phyloP scores from a whole-genome alignment of 64 coral and sea anemone species.

The Actinia tenebrosa region DNA sequence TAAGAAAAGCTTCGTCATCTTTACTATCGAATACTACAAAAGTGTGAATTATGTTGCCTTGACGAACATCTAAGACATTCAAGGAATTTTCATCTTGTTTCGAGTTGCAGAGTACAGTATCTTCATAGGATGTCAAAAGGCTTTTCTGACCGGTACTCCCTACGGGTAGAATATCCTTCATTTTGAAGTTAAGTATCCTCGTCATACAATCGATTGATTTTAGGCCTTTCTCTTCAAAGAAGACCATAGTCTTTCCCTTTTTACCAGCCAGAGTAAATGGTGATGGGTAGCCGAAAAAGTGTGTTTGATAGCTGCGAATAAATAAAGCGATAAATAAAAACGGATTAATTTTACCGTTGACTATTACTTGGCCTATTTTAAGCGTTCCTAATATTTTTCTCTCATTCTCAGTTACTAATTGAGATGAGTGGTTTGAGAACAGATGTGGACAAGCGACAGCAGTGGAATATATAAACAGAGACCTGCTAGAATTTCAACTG shows the following conservation, averaged over 20 bases:
- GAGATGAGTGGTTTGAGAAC: too few relatives aligned
- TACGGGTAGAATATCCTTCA: conserved; percentile 45
- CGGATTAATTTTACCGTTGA: background rate
- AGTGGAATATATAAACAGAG: too few relatives aligned
- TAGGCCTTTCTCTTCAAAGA: conserved; percentile 59
- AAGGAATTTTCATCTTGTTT: conserved; percentile 61
- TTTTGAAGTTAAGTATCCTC: conserved; percentile 31
- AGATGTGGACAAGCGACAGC: too few relatives aligned
- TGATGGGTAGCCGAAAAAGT: conserved; percentile 51
- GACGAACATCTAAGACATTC: conserved; percentile 47
- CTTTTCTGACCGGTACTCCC: conserved; percentile 70
- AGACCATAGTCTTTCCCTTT: conserved; percentile 50
- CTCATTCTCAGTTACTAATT: too few relatives aligned
- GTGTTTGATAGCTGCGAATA: conserved; percentile 38
- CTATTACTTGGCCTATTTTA: too few relatives aligned
- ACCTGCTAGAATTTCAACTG: too few relatives aligned
- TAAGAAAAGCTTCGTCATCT: conserved; percentile 78
- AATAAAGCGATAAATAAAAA: background rate
- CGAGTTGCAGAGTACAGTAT: conserved; percentile 58
- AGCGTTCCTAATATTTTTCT: too few relatives aligned
- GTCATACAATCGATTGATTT: conserved; percentile 38
- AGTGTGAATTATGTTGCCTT: conserved; percentile 33
- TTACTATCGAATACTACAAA: conserved; percentile 58
- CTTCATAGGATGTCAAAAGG: conserved; percentile 37
- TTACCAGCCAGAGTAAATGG: conserved; percentile 52